Percentiles rank a stretch among this genome's conserved stretches.
Evolutionary conservation across 53 echinoderm and acorn worm species (phyloP).

Genomic region (Crossaster papposus): DNA sequence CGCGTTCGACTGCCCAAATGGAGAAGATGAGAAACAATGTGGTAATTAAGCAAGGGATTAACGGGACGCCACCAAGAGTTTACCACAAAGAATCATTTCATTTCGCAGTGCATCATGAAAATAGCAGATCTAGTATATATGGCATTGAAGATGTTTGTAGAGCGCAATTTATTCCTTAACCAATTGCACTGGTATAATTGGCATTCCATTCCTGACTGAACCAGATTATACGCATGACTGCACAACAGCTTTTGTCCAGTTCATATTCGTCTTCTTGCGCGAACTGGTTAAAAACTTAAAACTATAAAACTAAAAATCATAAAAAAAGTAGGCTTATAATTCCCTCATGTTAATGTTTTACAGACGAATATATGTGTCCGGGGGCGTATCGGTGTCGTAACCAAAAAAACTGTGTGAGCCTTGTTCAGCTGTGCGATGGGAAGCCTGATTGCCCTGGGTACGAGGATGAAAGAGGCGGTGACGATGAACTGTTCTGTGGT

Average conservation of each 20-base stretch:
- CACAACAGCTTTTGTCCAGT: no score
- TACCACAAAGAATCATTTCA: no score
- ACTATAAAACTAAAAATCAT: no score
- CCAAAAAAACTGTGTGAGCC: conserved; percentile 25
- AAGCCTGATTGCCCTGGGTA: conserved; percentile 3
- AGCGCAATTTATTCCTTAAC: no score
- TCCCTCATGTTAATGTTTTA: background rate
- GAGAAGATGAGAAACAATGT: conserved; percentile 71
- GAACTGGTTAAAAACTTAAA: no score
- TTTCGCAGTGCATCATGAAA: no score
- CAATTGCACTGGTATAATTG: no score
- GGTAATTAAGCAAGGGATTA: conserved; percentile 34
- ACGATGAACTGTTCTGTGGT: conserved; percentile 61
- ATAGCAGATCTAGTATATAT: no score
- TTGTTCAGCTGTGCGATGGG: conserved; percentile 50
- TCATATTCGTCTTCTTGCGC: no score
- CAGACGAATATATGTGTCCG: conserved; percentile 48
- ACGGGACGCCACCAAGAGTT: background rate
- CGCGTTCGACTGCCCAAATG: conserved; percentile 49
- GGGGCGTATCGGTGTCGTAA: conserved; percentile 51
- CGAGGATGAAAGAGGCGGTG: background rate
- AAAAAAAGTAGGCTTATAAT: background rate
- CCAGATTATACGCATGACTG: no score
- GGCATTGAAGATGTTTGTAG: no score
- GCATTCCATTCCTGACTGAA: no score